Percentiles rank a stretch among this genome's conserved stretches.
Evolutionary conservation across 2,888 invertebrate species (phyloP).

Genomic region (Sinodicranocentrus sp.): DNA sequence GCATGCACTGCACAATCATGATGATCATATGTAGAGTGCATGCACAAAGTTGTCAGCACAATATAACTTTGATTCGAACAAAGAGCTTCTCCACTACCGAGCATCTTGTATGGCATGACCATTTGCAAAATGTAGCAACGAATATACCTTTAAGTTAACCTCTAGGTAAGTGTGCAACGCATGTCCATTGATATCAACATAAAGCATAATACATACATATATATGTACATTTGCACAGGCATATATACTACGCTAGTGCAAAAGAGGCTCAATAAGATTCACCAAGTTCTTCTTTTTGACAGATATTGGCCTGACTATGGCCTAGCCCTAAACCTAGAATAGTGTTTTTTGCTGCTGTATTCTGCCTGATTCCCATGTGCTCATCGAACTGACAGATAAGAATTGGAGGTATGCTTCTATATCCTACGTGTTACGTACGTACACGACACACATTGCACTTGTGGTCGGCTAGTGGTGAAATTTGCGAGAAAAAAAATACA

Average conservation of each 20-base stretch:
- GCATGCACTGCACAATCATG: background rate
- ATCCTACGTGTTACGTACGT: background rate
- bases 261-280: background rate
- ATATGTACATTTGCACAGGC: background rate
- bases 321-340: conserved; percentile 9
- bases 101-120: background rate
- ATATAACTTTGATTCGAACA: background rate
- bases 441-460: background rate
- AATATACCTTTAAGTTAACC: background rate
- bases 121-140: conserved; percentile 16
- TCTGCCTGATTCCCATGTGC: conserved; percentile 59
- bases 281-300: background rate
- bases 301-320: conserved; percentile 12
- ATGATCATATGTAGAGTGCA: conserved; percentile 40
- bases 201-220: background rate
- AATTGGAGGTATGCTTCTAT: background rate
- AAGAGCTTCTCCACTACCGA: background rate
- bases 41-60: conserved; percentile 25
- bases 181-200: background rate
- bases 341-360: conserved; percentile 10
- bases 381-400: conserved; percentile 52
- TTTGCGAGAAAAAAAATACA: background rate
- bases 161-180: background rate
- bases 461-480: background rate
- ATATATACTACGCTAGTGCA: background rate